Conservation (phyloP, 1,140 invertebrate species). For the Marisa cornuarietis region DNA sequence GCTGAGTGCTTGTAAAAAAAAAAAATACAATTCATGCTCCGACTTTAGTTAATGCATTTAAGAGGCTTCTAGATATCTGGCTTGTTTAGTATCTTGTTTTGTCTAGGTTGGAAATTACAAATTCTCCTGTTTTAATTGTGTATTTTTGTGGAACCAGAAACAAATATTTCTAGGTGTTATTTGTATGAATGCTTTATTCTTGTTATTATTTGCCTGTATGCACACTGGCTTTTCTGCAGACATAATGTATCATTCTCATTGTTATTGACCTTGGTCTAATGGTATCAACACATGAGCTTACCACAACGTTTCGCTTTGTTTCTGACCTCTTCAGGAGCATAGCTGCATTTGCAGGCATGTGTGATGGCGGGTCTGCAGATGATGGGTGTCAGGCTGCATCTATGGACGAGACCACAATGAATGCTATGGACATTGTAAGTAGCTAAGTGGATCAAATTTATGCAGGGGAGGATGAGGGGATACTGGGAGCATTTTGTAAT, state of each 20-base stretch:
- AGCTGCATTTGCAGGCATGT: constrained; percentile 93
- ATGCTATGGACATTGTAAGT: constrained; percentile 89
- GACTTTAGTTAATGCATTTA: too few species aligned
- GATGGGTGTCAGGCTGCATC: constrained; percentile 96
- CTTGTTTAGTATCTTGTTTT: too few species aligned
- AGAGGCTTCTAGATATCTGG: too few species aligned
- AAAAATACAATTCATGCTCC: too few species aligned
- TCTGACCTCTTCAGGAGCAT: constrained; percentile 63
- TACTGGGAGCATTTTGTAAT: too few species aligned
- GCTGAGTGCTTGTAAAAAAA: too few species aligned
- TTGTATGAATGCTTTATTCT: too few species aligned
- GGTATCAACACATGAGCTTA: not conserved
- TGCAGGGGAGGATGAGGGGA: too few species aligned
- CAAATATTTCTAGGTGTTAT: too few species aligned
- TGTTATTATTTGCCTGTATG: not conserved
- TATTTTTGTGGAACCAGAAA: too few species aligned
- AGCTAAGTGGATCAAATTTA: not conserved
- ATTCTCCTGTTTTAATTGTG: too few species aligned
- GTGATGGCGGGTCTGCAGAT: constrained; percentile 95
- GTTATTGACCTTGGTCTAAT: not conserved
- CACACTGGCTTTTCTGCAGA: not conserved
- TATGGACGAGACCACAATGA: constrained; percentile 96
- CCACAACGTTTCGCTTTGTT: not conserved
- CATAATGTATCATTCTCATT: not conserved
- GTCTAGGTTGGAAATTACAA: too few species aligned